Evolutionary conservation across 2,113 vertebrate species (phyloP).

Genomic region (Lucifuga dentata): DNA sequence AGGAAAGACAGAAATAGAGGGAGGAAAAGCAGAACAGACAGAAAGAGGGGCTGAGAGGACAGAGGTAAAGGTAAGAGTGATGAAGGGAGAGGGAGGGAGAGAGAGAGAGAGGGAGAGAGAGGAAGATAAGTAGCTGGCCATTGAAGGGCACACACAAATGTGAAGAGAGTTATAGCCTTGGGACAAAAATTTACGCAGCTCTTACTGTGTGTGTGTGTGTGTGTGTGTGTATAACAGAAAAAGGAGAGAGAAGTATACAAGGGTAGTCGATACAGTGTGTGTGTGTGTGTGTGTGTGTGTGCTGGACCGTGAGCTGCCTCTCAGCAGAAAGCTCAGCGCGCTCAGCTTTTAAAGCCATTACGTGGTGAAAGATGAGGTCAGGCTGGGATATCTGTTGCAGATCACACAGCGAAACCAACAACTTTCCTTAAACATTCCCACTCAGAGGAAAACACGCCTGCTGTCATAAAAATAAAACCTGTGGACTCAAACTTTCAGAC

Average conservation of each 20-base stretch:
- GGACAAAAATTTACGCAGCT: constrained; percentile 37
- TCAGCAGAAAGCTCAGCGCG: constrained; percentile 23
- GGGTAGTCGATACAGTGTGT: not conserved
- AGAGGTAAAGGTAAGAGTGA: not conserved
- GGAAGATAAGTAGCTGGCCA: constrained; percentile 13
- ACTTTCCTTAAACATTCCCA: constrained; percentile 4
- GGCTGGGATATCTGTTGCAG: constrained; percentile 13
- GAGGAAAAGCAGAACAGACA: constrained; percentile 16
- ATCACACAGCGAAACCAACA: constrained; percentile 17
- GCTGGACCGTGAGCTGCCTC: constrained; percentile 12
- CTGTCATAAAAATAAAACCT: no score
- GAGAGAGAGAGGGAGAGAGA: not conserved
- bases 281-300: constrained; percentile 6
- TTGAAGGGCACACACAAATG: constrained; percentile 37
- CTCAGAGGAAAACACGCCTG: no score
- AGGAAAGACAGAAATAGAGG: constrained; percentile 68
- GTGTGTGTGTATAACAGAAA: not conserved
- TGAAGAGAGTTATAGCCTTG: constrained; percentile 36
- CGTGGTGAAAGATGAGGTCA: constrained; percentile 57
- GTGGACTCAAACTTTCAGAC: no score
- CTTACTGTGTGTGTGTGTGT: constrained; percentile 21
- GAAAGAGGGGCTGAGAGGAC: not conserved
- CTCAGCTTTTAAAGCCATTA: constrained; percentile 64
- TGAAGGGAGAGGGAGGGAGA: constrained; percentile 6
- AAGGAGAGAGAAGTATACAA: not conserved